Conservation (phyloP, 2,113 vertebrate genomes). For the Pungitius pungitius region DNA sequence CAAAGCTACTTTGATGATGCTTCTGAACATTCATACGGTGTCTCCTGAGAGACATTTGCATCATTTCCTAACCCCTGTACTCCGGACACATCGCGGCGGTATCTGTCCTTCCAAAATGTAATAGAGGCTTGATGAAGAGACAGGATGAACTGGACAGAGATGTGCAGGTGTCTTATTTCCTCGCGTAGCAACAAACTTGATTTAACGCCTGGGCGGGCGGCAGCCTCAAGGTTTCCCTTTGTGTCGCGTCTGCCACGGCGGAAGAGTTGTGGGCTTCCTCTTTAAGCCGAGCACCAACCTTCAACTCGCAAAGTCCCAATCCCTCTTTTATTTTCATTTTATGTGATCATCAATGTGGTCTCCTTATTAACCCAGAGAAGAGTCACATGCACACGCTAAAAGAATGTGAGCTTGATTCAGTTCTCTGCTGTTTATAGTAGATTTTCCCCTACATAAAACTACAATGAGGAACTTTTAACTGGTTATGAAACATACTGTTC, state of each 20-base stretch:
- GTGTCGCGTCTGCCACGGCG: neutral
- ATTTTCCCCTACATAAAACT: neutral
- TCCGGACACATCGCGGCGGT: neutral
- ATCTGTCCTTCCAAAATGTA: neutral
- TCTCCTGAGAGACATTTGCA: conserved; percentile 29
- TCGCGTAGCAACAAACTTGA: conserved; percentile 6
- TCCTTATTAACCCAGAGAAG: neutral
- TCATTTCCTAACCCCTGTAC: conserved; percentile 8
- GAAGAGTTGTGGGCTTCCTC: conserved; percentile 16
- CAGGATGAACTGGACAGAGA: neutral
- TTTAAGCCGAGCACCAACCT: conserved; percentile 19
- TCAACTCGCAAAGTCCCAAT: conserved; percentile 6
- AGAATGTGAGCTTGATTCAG: too few relatives aligned
- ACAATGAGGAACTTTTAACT: neutral
- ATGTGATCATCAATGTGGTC: conserved; percentile 7
- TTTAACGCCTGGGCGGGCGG: conserved; percentile 1
- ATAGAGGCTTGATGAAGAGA: conserved; percentile 8
- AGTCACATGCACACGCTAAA: neutral
- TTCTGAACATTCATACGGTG: conserved; percentile 5
- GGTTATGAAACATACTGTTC: neutral
- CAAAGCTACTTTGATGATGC: conserved; percentile 7
- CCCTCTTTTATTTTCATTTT: neutral
- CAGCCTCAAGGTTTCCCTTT: conserved; percentile 35
- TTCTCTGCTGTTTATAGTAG: neutral
- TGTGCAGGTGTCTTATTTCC: neutral